Conservation (phyloP, 2,797 vertebrate species). For the Acipenser ruthenus region DNA sequence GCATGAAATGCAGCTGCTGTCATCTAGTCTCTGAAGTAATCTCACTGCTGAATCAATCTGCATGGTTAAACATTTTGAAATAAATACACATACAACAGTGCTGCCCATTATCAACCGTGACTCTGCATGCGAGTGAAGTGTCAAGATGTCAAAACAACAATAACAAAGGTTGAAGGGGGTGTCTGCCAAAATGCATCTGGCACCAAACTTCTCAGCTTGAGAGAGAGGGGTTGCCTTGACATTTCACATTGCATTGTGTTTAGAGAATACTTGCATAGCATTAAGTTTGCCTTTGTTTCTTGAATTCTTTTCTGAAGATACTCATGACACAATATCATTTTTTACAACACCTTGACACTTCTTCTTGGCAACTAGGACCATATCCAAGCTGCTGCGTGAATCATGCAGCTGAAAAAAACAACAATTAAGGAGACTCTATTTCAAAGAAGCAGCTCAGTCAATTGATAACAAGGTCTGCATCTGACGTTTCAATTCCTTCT, state of each 20-base stretch:
- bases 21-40: conserved; percentile 52
- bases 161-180: conserved; percentile 33
- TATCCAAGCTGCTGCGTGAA: background rate
- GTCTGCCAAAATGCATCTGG: conserved; percentile 30
- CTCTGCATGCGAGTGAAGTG: conserved; percentile 44
- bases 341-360: background rate
- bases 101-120: conserved; percentile 29
- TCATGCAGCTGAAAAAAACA: conserved; percentile 21
- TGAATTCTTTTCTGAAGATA: conserved; percentile 2
- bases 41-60: conserved; percentile 45
- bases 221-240: conserved; percentile 39
- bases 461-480: no score
- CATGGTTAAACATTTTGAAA: conserved; percentile 36
- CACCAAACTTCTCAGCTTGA: conserved; percentile 48
- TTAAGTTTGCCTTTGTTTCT: conserved; percentile 5
- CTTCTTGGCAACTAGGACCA: background rate
- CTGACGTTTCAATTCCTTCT: no score
- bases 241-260: conserved; percentile 2
- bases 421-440: conserved; percentile 7
- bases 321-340: background rate
- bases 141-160: conserved; percentile 40
- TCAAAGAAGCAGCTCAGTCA: no score
- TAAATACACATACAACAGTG: conserved; percentile 22
- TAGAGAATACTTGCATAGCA: conserved; percentile 1
- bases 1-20: conserved; percentile 57